Percentiles rank a stretch among this genome's conserved stretches.
These are phyloP conservation scores for Dolichomitus sp. DNA, from an alignment of 2,888 invertebrate genomes.

Conservation along the genomic window DNA sequence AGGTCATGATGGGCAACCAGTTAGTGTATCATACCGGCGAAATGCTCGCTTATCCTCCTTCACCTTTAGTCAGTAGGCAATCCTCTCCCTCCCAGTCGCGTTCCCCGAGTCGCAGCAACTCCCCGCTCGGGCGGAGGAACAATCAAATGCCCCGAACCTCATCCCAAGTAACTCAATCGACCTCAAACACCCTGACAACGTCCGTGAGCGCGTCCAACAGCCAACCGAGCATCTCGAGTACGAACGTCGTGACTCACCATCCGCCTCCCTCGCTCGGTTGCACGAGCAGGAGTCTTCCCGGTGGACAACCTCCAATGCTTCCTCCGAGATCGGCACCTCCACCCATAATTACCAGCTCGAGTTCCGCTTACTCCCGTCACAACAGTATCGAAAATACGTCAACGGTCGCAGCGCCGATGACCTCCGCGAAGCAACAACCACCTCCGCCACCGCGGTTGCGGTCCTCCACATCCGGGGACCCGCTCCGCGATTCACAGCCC, in stretches of 20 bases:
- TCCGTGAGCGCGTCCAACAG: conserved; percentile 79
- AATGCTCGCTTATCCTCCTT: conserved; percentile 87
- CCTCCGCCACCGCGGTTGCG: conserved; percentile 82
- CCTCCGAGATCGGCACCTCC: conserved; percentile 78
- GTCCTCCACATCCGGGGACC: conserved; percentile 79
- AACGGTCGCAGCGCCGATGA: conserved; percentile 55
- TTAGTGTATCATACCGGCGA: conserved; percentile 83
- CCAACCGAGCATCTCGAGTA: conserved; percentile 82
- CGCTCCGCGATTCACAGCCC: conserved; percentile 81
- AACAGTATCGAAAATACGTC: conserved; percentile 77
- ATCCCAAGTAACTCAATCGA: conserved; percentile 78
- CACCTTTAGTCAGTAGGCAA: conserved; percentile 91
- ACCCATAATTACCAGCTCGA: conserved; percentile 74
- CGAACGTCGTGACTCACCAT: conserved; percentile 77
- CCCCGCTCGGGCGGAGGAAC: conserved; percentile 82
- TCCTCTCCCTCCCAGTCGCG: conserved; percentile 93
- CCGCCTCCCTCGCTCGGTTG: conserved; percentile 76
- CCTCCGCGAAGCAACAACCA: conserved; percentile 77
- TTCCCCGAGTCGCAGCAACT: conserved; percentile 84
- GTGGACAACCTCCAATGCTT: conserved; percentile 75
- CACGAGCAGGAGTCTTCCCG: conserved; percentile 75
- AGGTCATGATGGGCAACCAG: conserved; percentile 82
- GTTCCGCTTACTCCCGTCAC: conserved; percentile 76
- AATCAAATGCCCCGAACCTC: conserved; percentile 86
- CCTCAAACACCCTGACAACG: conserved; percentile 78